These are phyloP conservation scores for Cotesia typhae DNA, from an alignment of 1,140 invertebrate species.

Conservation along the genomic window DNA sequence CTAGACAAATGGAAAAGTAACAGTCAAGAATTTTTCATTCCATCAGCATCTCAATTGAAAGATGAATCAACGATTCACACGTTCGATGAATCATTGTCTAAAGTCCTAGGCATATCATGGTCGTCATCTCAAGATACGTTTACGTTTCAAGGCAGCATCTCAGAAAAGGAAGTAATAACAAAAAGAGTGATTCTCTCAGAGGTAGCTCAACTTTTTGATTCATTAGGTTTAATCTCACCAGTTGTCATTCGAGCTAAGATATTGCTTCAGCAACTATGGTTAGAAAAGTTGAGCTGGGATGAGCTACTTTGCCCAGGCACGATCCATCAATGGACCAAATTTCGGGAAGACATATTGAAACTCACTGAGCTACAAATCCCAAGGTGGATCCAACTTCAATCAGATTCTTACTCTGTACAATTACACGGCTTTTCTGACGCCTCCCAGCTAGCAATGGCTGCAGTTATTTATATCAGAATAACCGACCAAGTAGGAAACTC, in stretches of 20 bases:
- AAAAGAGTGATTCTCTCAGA: constrained; percentile 29
- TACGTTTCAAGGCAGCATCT: constrained; percentile 19
- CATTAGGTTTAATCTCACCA: constrained; percentile 35
- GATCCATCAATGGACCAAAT: no score
- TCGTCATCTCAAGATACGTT: neutral
- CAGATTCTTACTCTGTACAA: constrained; percentile 10
- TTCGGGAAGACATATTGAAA: neutral
- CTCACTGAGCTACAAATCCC: constrained; percentile 31
- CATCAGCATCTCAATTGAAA: no score
- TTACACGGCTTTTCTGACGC: constrained; percentile 49
- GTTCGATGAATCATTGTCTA: neutral
- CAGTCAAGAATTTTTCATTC: neutral
- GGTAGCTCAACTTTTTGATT: constrained; percentile 35
- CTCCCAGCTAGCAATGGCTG: constrained; percentile 42
- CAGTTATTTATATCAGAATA: constrained; percentile 42
- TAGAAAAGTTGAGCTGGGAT: constrained; percentile 38
- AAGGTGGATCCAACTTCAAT: constrained; percentile 34
- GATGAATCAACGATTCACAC: no score
- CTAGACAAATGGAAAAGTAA: constrained; percentile 28
- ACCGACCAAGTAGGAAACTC: constrained; percentile 27
- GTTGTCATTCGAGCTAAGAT: constrained; percentile 40
- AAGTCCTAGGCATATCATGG: constrained; percentile 33
- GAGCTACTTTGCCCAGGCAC: neutral
- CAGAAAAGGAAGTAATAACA: neutral
- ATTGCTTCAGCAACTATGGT: constrained; percentile 40